Evolutionary conservation across 2,797 vertebrate species (phyloP), one percentile per base, ranked within the genome.

Genomic region (Tinamus major): DNA sequence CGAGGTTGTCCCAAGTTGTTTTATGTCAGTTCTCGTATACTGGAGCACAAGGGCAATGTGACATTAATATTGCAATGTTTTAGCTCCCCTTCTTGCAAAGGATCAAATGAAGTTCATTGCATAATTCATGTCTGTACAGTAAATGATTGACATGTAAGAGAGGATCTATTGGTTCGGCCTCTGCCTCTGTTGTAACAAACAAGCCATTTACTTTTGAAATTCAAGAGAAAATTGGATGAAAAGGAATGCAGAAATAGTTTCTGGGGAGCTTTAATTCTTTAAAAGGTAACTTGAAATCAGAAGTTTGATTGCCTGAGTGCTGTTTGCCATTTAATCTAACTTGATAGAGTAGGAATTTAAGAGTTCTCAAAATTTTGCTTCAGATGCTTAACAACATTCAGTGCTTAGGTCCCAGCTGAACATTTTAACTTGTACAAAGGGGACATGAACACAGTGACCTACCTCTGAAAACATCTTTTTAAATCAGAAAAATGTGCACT

Each of bases 401-500:
- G 67, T 91, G 79, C 89, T 95, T 87, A 31, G 13, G 77, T 92
- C 87, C 93, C 89, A 84, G 87, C 3, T 96, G 87, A 95, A 95
- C 74, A 90, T 92, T 96, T 85, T 84, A 89, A 95, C 76, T 95
- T 56, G 44, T 81, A 75, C 79, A 80, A 92, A 68, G 48, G 84
- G 78, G 81, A 96, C 83, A 76, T 55, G 64, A 95, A 94, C 96
- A 93, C 29, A 56, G 88, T 97, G 96, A 96, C 79, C 90, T 96
- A 92, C 85, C 74, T 87, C 94, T 93, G 91, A 81, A 96, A 95
- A 91, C 2, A 93, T 95, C 79, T 92, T 92, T 94, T 79, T 89
- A 90, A 97, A 97, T 96, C 91, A 96, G 87, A 96, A 97, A 97
- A 98, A 95, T 76, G 5, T 96, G 90, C 24, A 44, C 56, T 79